Percentiles rank a stretch among this genome's conserved stretches.
Conservation (phyloP, 2,113 vertebrate genomes). For the Scomber scombrus region DNA sequence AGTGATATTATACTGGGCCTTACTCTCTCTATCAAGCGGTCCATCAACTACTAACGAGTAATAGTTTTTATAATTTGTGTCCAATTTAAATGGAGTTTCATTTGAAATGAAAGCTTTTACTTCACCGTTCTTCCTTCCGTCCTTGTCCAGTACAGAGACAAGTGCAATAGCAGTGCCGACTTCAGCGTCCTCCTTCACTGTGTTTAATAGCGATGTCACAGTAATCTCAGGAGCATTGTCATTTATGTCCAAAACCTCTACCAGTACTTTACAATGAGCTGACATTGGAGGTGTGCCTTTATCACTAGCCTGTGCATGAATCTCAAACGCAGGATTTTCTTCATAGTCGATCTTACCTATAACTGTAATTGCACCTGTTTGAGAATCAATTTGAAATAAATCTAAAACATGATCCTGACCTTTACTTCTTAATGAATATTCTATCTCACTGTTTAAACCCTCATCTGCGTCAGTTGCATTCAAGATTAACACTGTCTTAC, state of each 20-base stretch:
- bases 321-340: constrained; percentile 74
- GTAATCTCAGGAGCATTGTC: constrained; percentile 83
- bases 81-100: constrained; percentile 68
- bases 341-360: constrained; percentile 46
- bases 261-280: constrained; percentile 80
- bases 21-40: constrained; percentile 78
- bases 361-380: constrained; percentile 73
- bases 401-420: constrained; percentile 43
- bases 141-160: constrained; percentile 70
- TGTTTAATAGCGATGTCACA: constrained; percentile 68
- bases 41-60: constrained; percentile 80
- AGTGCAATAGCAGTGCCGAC: constrained; percentile 73
- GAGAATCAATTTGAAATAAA: constrained; percentile 55
- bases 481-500: constrained; percentile 33
- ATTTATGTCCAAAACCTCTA: constrained; percentile 86
- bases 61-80: constrained; percentile 83
- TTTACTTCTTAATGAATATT: constrained; percentile 70
- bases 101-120: constrained; percentile 65
- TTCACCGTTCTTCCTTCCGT: constrained; percentile 71
- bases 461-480: constrained; percentile 73
- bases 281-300: constrained; percentile 75
- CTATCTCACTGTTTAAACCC: constrained; percentile 65
- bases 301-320: constrained; percentile 81
- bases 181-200: constrained; percentile 66
- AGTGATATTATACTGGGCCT: constrained; percentile 62